Percentiles rank a stretch among this genome's conserved stretches.
phyloP scores from a whole-genome alignment of 2,113 vertebrate species.

The Speoplatyrhinus poulsoni region DNA sequence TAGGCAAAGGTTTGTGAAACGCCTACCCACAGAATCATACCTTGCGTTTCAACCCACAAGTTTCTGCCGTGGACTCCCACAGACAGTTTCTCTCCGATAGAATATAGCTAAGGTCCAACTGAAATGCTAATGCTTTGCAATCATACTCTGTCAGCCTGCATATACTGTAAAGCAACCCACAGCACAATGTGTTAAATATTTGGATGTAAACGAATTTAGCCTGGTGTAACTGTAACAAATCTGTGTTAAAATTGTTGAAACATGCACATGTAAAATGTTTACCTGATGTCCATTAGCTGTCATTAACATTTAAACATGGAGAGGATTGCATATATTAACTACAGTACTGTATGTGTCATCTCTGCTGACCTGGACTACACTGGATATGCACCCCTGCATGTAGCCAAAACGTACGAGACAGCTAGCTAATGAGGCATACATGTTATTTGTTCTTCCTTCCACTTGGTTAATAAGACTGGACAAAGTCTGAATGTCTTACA shows the following conservation, averaged over 20 bases:
- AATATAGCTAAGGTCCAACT: slow-evolving; percentile 8
- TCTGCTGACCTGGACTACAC: not conserved
- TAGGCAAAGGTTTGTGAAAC: slow-evolving; percentile 59
- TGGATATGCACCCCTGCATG: not conserved
- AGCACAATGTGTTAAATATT: not conserved
- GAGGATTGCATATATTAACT: not conserved
- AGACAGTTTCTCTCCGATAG: slow-evolving; percentile 35
- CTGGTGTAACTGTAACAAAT: not conserved
- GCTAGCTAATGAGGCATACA: slow-evolving; percentile 6
- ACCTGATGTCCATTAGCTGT: not conserved
- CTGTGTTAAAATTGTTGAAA: too few relatives aligned
- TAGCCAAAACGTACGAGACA: slow-evolving; percentile 5
- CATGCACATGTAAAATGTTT: not conserved
- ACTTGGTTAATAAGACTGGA: slow-evolving; percentile 29
- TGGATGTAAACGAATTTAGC: not conserved
- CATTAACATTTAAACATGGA: not conserved
- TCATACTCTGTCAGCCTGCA: not conserved
- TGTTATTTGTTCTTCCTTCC: slow-evolving; percentile 2
- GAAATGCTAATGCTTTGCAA: slow-evolving; percentile 13
- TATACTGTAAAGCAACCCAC: not conserved
- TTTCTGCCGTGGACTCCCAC: slow-evolving; percentile 48
- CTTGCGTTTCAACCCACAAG: slow-evolving; percentile 19
- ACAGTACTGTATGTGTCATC: too few relatives aligned
- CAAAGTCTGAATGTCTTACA: slow-evolving; percentile 34
- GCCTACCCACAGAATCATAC: slow-evolving; percentile 50